Evolutionary conservation across 2,113 vertebrate genomes (phyloP).

Genomic region (Myiagra hebetior): DNA sequence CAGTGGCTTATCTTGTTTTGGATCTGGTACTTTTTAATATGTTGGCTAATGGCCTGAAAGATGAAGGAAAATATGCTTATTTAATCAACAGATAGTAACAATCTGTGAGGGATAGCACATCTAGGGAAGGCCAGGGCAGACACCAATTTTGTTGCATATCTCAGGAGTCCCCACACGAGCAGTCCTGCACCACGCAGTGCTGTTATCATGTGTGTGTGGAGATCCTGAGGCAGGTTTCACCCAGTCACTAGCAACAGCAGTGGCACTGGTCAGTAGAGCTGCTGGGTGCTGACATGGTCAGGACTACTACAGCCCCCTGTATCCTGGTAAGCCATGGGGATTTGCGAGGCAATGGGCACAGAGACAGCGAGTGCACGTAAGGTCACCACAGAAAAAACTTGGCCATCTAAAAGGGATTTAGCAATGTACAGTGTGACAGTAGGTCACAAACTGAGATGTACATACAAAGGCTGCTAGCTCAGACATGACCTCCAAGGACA

Average conservation of each 20-base stretch:
- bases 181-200: not conserved
- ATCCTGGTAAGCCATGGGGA: not conserved
- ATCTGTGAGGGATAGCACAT: not conserved
- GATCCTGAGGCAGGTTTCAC: not conserved
- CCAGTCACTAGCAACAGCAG: not conserved
- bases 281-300: not conserved
- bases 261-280: not conserved
- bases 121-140: not conserved
- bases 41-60: not conserved
- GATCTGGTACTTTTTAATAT: not conserved
- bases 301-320: not conserved
- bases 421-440: not conserved
- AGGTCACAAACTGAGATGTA: not conserved
- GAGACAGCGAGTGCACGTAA: not conserved
- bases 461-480: not conserved
- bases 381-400: not conserved
- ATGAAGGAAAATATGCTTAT: not conserved
- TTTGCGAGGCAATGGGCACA: not conserved
- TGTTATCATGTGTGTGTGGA: not conserved
- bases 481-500: not conserved
- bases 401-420: not conserved
- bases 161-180: not conserved
- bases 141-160: not conserved
- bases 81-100: not conserved
- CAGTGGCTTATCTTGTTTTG: not conserved